These are phyloP conservation scores for Halictus rubicundus DNA, from an alignment of 1,140 invertebrate genomes.

Conservation along the genomic window DNA sequence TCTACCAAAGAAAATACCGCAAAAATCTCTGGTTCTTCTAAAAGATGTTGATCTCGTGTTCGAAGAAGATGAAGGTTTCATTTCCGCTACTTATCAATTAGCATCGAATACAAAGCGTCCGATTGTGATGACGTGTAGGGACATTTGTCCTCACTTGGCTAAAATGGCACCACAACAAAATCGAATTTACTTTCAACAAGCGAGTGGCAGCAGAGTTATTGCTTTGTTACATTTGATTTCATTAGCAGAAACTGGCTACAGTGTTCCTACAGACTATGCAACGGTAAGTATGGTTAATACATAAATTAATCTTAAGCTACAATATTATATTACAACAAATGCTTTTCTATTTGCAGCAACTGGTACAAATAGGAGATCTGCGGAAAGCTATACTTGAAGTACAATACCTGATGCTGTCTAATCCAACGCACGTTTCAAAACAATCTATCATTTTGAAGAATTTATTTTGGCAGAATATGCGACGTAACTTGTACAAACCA, in stretches of 20 bases:
- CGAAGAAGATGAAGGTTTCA: conserved; percentile 93
- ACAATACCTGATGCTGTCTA: conserved; percentile 84
- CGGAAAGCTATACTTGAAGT: conserved; percentile 86
- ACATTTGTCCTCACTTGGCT: conserved; percentile 83
- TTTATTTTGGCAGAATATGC: conserved; percentile 69
- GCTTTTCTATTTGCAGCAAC: conserved; percentile 64
- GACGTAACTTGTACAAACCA: conserved; percentile 70
- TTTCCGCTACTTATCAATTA: conserved; percentile 88
- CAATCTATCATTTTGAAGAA: conserved; percentile 12
- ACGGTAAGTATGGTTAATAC: conserved; percentile 61
- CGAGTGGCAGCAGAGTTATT: conserved; percentile 81
- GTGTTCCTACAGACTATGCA: conserved; percentile 76
- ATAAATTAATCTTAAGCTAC: not conserved
- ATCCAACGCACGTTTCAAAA: conserved; percentile 39
- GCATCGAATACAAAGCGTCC: conserved; percentile 91
- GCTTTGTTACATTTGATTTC: conserved; percentile 85
- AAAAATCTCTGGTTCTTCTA: conserved; percentile 90
- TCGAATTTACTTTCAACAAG: conserved; percentile 82
- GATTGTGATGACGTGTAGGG: conserved; percentile 89
- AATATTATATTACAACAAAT: conserved; percentile 57
- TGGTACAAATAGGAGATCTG: conserved; percentile 83
- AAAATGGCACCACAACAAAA: conserved; percentile 84
- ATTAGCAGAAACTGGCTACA: conserved; percentile 84
- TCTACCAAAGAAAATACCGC: conserved; percentile 64
- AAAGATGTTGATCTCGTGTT: conserved; percentile 95